Base-by-base conservation (phyloP, 2,888 invertebrate species). In the Lissocephala sabroskyi region DNA sequence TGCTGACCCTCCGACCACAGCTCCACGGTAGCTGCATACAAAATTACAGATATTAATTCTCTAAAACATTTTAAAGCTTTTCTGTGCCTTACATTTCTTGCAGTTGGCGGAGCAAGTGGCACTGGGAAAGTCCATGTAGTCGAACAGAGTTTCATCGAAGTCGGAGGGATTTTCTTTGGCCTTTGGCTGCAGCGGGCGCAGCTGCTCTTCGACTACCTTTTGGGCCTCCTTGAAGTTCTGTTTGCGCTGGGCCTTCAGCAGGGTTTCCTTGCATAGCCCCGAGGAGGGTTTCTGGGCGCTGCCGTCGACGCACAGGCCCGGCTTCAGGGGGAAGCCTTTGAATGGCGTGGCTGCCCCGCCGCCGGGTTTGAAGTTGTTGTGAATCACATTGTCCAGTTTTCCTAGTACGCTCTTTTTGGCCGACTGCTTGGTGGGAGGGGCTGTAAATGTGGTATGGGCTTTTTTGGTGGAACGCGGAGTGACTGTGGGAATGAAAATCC, bases 241-340 rank as follows among this genome's bases (percentile, higher is more conserved):
- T 14, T 28, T 33, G 1, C 11, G 49, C 19, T 53, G 53, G 13
- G 49, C 54, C 17, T 45, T 58, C 11, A 47, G 63, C 19, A 60
- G 18, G 5, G 59, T 62, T 19, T 60, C 59, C 30, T 49, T 58
- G 49, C 62, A 58, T 1, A 62, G 49, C 10, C n/a, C n/a, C n/a
- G n/a, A n/a, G 7, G 23, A 5, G 3, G 23, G 3, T 23, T 23
- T 23, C 23, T 23, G 23, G 3, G 23, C 7, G 7, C 23, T 23
- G 23, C 23, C 23, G 7, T 7, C 23, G 7, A 7, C 7, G n/a
- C n/a, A n/a, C 3, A 23, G 23, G 7, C 23, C 7, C 4, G 41
- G 45, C 16, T 45, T 45, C 7, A 35, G 35, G 16, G 23, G 18
- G 9, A n/a, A 23, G 26, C 37, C 45, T 29, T 37, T 41, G 3